phyloP scores from a whole-genome alignment of 2,797 vertebrate genomes.

The Morus bassanus region DNA sequence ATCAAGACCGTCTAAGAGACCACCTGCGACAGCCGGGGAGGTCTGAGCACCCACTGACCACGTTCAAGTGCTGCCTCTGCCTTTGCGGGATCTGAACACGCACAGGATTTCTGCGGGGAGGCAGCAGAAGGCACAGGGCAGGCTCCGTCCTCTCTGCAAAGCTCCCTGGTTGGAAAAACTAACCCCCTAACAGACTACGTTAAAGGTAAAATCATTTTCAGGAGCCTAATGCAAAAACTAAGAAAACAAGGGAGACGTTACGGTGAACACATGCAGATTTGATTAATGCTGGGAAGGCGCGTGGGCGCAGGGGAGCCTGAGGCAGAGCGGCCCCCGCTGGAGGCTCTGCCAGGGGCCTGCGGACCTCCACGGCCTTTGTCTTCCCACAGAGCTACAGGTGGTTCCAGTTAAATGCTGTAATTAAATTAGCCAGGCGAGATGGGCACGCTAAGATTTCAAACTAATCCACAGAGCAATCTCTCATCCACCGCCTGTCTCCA shows the following conservation, averaged over 20 bases:
- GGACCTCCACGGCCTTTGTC: background rate
- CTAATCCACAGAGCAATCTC: background rate
- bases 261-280: background rate
- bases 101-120: background rate
- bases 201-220: background rate
- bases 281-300: background rate
- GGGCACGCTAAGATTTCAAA: background rate
- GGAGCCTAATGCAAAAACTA: background rate
- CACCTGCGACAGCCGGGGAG: accelerated
- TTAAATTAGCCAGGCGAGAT: constrained; percentile 14
- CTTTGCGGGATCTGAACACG: accelerated
- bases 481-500: background rate
- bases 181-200: background rate
- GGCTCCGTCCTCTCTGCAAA: background rate
- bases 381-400: constrained; percentile 3
- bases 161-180: background rate
- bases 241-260: background rate
- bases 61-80: background rate
- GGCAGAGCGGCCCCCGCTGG: background rate
- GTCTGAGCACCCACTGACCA: background rate
- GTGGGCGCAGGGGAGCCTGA: background rate
- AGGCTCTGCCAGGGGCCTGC: background rate
- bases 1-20: background rate
- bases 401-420: constrained; percentile 50
- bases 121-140: background rate